Conservation (phyloP, 2,888 invertebrate genomes). For the Notodonta dromedarius region DNA sequence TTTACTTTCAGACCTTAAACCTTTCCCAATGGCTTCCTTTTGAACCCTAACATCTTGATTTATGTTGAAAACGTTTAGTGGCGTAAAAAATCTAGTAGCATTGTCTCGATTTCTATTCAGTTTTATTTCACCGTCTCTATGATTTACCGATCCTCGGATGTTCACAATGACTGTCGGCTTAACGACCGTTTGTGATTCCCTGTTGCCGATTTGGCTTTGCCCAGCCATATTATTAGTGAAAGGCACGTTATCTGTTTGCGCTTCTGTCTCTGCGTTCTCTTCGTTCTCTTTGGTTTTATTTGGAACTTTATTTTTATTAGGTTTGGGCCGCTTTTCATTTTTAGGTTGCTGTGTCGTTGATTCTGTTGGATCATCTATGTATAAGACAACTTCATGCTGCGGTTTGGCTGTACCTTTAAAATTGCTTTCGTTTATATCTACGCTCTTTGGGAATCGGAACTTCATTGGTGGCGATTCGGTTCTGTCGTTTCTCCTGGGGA, state of each 20-base stretch:
- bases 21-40: slow-evolving; percentile 38
- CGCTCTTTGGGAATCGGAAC: slow-evolving; percentile 69
- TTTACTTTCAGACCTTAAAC: slow-evolving; percentile 39
- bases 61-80: slow-evolving; percentile 74
- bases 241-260: slow-evolving; percentile 47
- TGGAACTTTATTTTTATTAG: slow-evolving; percentile 46
- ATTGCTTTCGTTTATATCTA: slow-evolving; percentile 45
- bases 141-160: slow-evolving; percentile 68
- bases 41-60: slow-evolving; percentile 76
- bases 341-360: slow-evolving; percentile 59
- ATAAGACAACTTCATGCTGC: slow-evolving; percentile 66
- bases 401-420: slow-evolving; percentile 33
- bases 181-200: slow-evolving; percentile 75
- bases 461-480: slow-evolving; percentile 73
- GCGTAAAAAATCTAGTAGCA: slow-evolving; percentile 43
- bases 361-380: slow-evolving; percentile 55
- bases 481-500: slow-evolving; percentile 74
- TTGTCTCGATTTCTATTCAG: slow-evolving; percentile 60
- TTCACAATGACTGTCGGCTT: slow-evolving; percentile 80
- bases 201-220: slow-evolving; percentile 76
- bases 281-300: slow-evolving; percentile 41
- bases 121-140: slow-evolving; percentile 69
- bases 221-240: slow-evolving; percentile 70
- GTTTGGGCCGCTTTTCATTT: slow-evolving; percentile 37
- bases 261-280: slow-evolving; percentile 36